Conservation (phyloP, 2,797 vertebrate species). For the Spatula versicolor region DNA sequence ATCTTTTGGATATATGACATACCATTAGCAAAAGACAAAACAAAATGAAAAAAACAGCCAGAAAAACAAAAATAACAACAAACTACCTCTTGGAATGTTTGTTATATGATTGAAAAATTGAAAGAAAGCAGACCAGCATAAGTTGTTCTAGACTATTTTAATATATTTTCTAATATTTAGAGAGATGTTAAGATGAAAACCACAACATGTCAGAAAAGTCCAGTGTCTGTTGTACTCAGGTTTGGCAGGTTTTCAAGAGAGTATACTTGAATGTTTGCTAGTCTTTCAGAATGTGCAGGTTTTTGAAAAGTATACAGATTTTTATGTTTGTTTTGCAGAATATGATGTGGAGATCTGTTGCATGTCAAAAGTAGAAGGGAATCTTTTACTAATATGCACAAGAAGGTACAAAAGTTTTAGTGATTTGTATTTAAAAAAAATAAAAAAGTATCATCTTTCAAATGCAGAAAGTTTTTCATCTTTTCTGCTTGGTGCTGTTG, state of each 20-base stretch:
- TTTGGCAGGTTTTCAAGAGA: not conserved
- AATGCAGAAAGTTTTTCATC: not conserved
- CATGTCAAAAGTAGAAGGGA: not conserved
- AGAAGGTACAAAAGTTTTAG: not conserved
- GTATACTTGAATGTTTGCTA: not conserved
- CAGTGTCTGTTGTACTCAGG: not conserved
- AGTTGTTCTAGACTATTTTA: not conserved
- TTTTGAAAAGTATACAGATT: not conserved
- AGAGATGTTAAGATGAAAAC: not conserved
- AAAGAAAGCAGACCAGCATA: not conserved
- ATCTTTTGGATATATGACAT: not conserved
- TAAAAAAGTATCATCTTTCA: not conserved
- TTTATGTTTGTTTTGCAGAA: not conserved
- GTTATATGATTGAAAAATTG: not conserved
- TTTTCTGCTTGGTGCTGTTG: not conserved
- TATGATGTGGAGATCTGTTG: not conserved
- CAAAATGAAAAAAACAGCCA: no score
- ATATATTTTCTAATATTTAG: not conserved
- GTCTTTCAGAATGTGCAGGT: accelerated
- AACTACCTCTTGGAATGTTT: not conserved
- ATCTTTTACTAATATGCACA: not conserved
- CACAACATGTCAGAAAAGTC: not conserved
- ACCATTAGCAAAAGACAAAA: not conserved
- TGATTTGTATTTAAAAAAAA: not conserved
- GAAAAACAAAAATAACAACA: not conserved